Evolutionary conservation across 2,888 invertebrate species (phyloP), one percentile per base, ranked within the genome.

Genomic region (Calephelis perditalis): DNA sequence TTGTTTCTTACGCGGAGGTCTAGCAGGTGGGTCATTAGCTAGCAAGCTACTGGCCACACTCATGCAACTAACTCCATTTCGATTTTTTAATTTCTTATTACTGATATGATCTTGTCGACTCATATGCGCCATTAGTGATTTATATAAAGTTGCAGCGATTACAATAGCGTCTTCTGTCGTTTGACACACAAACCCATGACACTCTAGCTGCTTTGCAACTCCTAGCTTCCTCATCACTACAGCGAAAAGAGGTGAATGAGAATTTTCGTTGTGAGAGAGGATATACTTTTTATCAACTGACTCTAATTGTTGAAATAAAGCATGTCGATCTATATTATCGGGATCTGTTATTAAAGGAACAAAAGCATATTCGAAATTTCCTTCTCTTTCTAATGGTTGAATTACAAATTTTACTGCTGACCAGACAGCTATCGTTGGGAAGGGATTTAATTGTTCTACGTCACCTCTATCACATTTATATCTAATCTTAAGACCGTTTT

Each of bases 371-470:
- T 92, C 92, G 37, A 91, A 75, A 40, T 91, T 91, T 58, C 77
- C 82, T 5, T 89, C 91, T 60, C 92, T 92, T 67, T 92, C 92
- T 37, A 89, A 83, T 11, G 92, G 86, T 65, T 95, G 94, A 26
- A 95, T 92, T 7, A 96, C 94, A 77, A 97, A 95, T 80, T 96
- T 96, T 2, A 97, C 94, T 0, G 97, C 97, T 15, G 97, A 97
- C 97, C 97, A 97, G 2, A 97, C 97, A 1, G 97, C 97, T 81
- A 97, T 97, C 56, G 96, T 95, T 26, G 97, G 95, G 75, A 97
- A 97, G 2, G 97, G 96, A 74, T 97, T 97, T 59, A 95, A 79
- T 73, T 93, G 92, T 76, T 93, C 93, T 59, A 93, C 74, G 68
- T 93, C 93, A 40, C 92, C 92, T 74, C 92, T 92, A 36, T 92